Percentiles rank a stretch among this genome's conserved stretches.
These are phyloP conservation scores for Pherbina coryleti DNA, from an alignment of 2,888 invertebrate species.

Conservation along the genomic window DNA sequence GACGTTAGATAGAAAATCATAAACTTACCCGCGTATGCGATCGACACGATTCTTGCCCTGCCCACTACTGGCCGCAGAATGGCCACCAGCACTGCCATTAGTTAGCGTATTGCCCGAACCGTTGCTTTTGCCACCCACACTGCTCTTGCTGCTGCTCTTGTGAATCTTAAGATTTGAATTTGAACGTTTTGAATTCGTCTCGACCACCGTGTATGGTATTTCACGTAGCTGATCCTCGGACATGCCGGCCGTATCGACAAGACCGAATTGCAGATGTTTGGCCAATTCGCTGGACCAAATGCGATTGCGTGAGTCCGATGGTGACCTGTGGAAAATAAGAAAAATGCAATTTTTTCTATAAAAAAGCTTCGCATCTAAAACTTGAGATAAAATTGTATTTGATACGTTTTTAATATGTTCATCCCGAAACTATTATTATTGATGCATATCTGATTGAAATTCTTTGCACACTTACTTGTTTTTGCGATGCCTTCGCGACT, in stretches of 20 bases:
- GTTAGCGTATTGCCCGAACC: constrained; percentile 65
- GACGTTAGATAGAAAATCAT: constrained; percentile 13
- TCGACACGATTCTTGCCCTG: constrained; percentile 69
- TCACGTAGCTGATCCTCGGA: constrained; percentile 87
- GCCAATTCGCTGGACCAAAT: constrained; percentile 83
- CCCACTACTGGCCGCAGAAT: neutral
- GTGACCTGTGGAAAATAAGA: constrained; percentile 71
- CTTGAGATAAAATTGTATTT: neutral
- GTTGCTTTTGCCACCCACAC: constrained; percentile 63
- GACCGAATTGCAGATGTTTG: constrained; percentile 88
- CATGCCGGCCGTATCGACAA: constrained; percentile 91
- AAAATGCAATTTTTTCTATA: neutral
- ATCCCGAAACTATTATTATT: neutral
- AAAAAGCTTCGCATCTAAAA: too few relatives aligned
- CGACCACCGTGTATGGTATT: constrained; percentile 90
- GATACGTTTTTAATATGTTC: neutral
- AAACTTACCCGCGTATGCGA: constrained; percentile 68
- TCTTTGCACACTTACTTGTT: constrained; percentile 71
- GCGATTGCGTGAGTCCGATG: constrained; percentile 78
- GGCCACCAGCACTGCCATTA: constrained; percentile 55
- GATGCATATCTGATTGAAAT: neutral
- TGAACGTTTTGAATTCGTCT: constrained; percentile 72
- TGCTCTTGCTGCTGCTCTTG: constrained; percentile 68
- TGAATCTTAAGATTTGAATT: constrained; percentile 68
- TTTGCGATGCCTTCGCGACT: constrained; percentile 72